Base-by-base conservation (phyloP, 2,113 vertebrate species). In the Protomyctophum bolini region DNA sequence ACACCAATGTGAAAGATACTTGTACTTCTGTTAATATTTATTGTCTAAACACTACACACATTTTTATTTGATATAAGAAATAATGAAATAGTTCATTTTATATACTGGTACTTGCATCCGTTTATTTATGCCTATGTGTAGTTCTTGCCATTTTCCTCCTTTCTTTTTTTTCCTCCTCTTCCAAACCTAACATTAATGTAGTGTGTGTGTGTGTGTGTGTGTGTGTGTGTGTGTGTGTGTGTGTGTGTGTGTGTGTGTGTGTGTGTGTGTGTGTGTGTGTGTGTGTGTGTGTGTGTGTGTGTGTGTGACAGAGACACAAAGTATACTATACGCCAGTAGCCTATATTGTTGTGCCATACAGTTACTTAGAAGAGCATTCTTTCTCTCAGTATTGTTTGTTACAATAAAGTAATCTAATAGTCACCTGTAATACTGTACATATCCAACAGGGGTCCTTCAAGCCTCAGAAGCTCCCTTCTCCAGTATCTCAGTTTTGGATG, bases 21-120 rank as follows among this genome's bases (percentile, higher is more conserved):
- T 70, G 52, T 66, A 68, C 64, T 63, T 68, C 68, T 84, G 70
- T 72, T 71, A 1, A 72, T 86, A 86, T 86, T 87, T 84, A 80
- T 86, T 83, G 73, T 81, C 58, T 82, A 10, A 85, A 90, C 90
- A 91, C 90, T 91, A 91, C 78, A 84, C 46, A 46, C 33, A 41
- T 41, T 41, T 41, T 1, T 41, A 41, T 41, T 41, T 4, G 7
- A 72, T 15, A 62, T 6, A 47, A 59, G 62, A 41, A 41, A 4
- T 56, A 54, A 41, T 51, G 63, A 52, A 41, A 66, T 29, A 58
- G 67, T 5, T 68, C 9, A 73, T 88, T 82, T 83, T 86, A 85
- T 87, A 63, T 71, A 12, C 71, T 78, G 86, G 82, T 86, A 87
- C 83, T 76, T 68, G 77, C 65, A 69, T 62, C 75, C 47, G 47